phyloP scores from a whole-genome alignment of 2,797 vertebrate species.

The Cynopterus sphinx region DNA sequence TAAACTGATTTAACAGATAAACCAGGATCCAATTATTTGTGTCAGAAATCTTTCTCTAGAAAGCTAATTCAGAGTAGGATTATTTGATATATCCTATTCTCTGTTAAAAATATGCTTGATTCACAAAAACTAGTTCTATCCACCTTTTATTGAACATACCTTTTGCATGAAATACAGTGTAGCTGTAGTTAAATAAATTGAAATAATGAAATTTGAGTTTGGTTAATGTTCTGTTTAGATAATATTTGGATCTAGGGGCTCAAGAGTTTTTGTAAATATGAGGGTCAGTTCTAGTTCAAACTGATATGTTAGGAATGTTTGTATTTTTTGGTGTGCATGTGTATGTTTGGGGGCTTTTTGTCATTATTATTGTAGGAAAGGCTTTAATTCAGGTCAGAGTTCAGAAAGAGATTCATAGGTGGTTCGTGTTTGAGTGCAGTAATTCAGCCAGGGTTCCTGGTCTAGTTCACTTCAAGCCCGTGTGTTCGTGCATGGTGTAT shows the following conservation, averaged over 20 bases:
- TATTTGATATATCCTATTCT: background rate
- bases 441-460: background rate
- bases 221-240: slow-evolving; percentile 1
- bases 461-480: background rate
- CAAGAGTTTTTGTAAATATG: background rate
- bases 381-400: background rate
- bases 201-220: slow-evolving; percentile 6
- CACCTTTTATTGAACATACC: background rate
- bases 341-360: background rate
- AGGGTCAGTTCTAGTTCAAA: slow-evolving; percentile 12
- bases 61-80: background rate
- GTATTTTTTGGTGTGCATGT: background rate
- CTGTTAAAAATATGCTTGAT: background rate
- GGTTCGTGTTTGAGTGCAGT: background rate
- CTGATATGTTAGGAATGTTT: background rate
- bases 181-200: background rate
- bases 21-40: background rate
- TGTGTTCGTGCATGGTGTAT: background rate
- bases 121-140: background rate
- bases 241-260: background rate
- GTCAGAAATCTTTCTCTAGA: background rate
- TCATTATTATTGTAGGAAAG: background rate
- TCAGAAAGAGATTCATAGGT: background rate
- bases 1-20: slow-evolving; percentile 21
- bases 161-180: background rate